These are phyloP conservation scores for Cephus pygmeus DNA, from an alignment of 2,888 invertebrate genomes.

Conservation along the genomic window DNA sequence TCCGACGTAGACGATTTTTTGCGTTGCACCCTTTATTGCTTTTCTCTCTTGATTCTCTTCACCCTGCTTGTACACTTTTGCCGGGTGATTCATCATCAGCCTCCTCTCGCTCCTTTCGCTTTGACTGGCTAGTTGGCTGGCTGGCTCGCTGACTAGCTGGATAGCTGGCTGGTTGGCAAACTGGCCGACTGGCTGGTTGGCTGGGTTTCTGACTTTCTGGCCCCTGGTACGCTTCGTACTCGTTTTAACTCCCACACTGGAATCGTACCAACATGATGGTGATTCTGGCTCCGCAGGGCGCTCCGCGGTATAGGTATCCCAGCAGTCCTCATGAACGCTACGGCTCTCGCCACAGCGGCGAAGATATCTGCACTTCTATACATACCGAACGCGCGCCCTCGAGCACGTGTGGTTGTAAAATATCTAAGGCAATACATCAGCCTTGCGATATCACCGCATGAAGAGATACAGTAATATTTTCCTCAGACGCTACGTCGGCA, in stretches of 20 bases:
- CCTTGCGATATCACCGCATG: conserved; percentile 52
- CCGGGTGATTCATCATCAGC: conserved; percentile 59
- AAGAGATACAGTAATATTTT: conserved; percentile 52
- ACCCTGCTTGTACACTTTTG: conserved; percentile 37
- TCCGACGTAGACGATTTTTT: conserved; percentile 25
- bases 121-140: conserved; percentile 28
- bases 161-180: conserved; percentile 21
- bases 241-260: conserved; percentile 48
- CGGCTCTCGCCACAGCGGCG: conserved; percentile 10
- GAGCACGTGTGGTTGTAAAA: conserved; percentile 47
- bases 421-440: conserved; percentile 56
- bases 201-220: conserved; percentile 28
- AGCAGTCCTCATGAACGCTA: conserved; percentile 18
- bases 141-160: conserved; percentile 20
- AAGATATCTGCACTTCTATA: conserved; percentile 34
- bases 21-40: conserved; percentile 31
- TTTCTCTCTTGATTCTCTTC: conserved; percentile 34
- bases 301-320: conserved; percentile 20
- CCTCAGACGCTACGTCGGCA: conserved; percentile 38
- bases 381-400: conserved; percentile 26
- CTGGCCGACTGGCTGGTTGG: conserved; percentile 22
- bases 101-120: conserved; percentile 43
- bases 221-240: conserved; percentile 28
- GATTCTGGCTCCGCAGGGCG: conserved; percentile 43
- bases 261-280: conserved; percentile 46